Evolutionary conservation across 2,888 invertebrate species (phyloP).

Genomic region (Dicycla oo): DNA sequence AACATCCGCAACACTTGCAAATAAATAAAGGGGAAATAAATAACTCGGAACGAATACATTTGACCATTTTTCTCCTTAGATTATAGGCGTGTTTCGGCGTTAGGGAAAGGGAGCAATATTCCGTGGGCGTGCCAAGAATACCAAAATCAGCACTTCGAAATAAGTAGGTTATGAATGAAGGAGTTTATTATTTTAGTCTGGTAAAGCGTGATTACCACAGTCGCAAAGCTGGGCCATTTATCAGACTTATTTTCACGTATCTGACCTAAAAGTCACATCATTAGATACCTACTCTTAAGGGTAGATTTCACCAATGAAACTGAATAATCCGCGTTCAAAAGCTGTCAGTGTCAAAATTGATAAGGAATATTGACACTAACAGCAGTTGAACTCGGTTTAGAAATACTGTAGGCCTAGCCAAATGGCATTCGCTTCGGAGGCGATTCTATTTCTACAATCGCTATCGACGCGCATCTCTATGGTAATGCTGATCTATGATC

Average conservation of each 20-base stretch:
- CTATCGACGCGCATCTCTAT: too few relatives aligned
- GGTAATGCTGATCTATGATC: too few relatives aligned
- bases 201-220: slow-evolving; percentile 33
- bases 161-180: slow-evolving; percentile 55
- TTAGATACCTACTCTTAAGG: too few relatives aligned
- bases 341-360: too few relatives aligned
- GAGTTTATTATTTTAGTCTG: slow-evolving; percentile 36
- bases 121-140: slow-evolving; percentile 47
- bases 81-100: slow-evolving; percentile 37
- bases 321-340: too few relatives aligned
- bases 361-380: too few relatives aligned
- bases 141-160: slow-evolving; percentile 42
- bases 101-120: slow-evolving; percentile 32
- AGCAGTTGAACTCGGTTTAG: too few relatives aligned
- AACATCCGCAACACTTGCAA: slow-evolving; percentile 31
- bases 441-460: too few relatives aligned
- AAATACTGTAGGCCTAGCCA: too few relatives aligned
- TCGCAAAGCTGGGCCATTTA: slow-evolving; percentile 24
- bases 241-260: slow-evolving; percentile 26
- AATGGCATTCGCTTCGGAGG: too few relatives aligned
- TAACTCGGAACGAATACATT: slow-evolving; percentile 41
- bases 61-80: slow-evolving; percentile 32
- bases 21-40: slow-evolving; percentile 43
- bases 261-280: slow-evolving; percentile 10
- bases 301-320: too few relatives aligned